Conservation (phyloP, 1,140 invertebrate genomes). For the Popillia japonica region DNA sequence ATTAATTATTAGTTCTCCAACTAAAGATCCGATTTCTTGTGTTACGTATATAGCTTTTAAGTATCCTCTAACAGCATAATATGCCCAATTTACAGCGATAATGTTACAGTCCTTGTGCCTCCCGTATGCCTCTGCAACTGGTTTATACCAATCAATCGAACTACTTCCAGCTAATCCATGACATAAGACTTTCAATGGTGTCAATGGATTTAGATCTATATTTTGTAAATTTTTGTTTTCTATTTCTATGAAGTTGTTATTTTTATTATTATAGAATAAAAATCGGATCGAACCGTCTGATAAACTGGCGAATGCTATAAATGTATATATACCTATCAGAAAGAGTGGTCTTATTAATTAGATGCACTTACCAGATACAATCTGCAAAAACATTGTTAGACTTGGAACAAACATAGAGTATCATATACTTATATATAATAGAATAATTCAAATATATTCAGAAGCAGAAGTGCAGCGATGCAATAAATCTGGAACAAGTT, state of each 20-base stretch:
- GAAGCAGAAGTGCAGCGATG: no score
- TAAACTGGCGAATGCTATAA: neutral
- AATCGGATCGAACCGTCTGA: neutral
- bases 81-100: slow-evolving; percentile 27
- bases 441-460: no score
- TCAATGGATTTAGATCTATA: neutral
- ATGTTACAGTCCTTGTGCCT: neutral
- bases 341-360: no score
- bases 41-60: neutral
- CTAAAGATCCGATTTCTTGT: neutral
- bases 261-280: neutral
- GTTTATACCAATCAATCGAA: neutral
- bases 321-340: neutral
- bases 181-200: neutral
- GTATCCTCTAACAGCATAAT: slow-evolving; percentile 3
- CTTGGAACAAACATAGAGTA: neutral
- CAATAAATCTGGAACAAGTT: no score
- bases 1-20: neutral
- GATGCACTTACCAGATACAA: neutral
- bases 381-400: neutral
- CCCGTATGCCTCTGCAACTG: neutral
- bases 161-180: slow-evolving; percentile 14
- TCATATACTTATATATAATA: neutral
- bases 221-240: neutral
- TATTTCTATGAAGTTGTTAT: neutral